These are phyloP conservation scores for Muscina levida DNA, from an alignment of 2,888 invertebrate genomes.

Conservation along the genomic window DNA sequence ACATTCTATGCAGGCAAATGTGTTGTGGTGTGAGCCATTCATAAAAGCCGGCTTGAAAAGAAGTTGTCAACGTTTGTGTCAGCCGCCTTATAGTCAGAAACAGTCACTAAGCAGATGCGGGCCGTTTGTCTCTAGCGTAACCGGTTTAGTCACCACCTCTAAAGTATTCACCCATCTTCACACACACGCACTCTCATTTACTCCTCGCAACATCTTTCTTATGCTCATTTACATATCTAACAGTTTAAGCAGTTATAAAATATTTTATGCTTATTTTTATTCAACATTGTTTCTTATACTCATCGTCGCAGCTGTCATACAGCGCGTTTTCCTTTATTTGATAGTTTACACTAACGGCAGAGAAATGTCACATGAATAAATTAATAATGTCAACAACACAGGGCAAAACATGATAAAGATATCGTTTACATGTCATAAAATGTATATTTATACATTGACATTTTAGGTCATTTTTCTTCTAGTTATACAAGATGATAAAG, in stretches of 20 bases:
- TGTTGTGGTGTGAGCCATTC: slow-evolving; percentile 16
- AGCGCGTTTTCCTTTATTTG: neutral
- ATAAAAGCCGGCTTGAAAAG: neutral
- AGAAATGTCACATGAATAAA: slow-evolving; percentile 48
- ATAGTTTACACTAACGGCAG: neutral
- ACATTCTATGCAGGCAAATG: too few species aligned
- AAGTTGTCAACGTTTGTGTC: slow-evolving; percentile 37
- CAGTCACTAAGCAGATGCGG: too few species aligned
- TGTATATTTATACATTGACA: slow-evolving; percentile 5
- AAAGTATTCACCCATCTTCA: too few species aligned
- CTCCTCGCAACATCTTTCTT: too few species aligned
- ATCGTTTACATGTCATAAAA: neutral
- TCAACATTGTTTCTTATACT: neutral
- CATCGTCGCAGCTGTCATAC: too few species aligned
- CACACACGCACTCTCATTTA: neutral
- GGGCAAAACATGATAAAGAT: neutral
- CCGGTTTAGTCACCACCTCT: too few species aligned
- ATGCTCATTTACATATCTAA: slow-evolving; percentile 45
- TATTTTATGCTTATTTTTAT: slow-evolving; percentile 6
- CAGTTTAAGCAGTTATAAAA: slow-evolving; percentile 32
- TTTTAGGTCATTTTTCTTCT: slow-evolving; percentile 19
- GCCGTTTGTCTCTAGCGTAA: neutral
- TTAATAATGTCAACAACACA: slow-evolving; percentile 1
- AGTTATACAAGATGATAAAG: too few species aligned
- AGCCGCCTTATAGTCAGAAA: slow-evolving; percentile 11